A percentile compares a stretch with the other conserved stretches of the same genome.
Evolutionary conservation across 2,888 invertebrate genomes (phyloP).

Genomic region (Antheraea assamensis): DNA sequence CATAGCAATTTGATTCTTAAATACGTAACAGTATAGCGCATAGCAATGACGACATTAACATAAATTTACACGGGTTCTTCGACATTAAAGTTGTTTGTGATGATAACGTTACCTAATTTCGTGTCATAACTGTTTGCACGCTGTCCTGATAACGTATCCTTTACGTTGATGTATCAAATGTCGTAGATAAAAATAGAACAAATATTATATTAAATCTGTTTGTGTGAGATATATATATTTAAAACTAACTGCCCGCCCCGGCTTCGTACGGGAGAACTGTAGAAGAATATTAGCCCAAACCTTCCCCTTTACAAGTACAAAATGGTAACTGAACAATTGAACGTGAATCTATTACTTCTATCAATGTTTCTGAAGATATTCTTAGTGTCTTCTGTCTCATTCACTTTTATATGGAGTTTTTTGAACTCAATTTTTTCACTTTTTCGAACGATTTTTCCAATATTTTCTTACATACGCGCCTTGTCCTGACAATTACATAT

Average conservation of each 20-base stretch:
- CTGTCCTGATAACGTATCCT: not conserved
- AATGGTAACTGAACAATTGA: no score
- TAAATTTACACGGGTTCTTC: not conserved
- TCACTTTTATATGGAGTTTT: no score
- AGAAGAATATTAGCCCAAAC: no score
- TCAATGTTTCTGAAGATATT: no score
- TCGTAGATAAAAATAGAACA: not conserved
- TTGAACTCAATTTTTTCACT: no score
- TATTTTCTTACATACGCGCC: no score
- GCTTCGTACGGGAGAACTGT: no score
- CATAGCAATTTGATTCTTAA: not conserved
- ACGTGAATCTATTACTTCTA: no score
- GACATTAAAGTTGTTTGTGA: not conserved
- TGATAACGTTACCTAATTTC: slow-evolving; percentile 1
- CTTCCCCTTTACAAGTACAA: no score
- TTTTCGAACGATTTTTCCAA: no score
- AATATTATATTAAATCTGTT: not conserved
- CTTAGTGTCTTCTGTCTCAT: no score
- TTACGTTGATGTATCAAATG: not conserved
- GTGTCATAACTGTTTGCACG: not conserved
- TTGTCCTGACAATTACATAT: no score
- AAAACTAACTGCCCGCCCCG: not conserved
- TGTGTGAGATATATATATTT: not conserved
- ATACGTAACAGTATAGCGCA: not conserved
- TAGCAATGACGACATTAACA: not conserved